Percentiles rank a stretch among this genome's conserved stretches.
Conservation (phyloP, 1,140 invertebrate species). For the Lanistes nyassanus region DNA sequence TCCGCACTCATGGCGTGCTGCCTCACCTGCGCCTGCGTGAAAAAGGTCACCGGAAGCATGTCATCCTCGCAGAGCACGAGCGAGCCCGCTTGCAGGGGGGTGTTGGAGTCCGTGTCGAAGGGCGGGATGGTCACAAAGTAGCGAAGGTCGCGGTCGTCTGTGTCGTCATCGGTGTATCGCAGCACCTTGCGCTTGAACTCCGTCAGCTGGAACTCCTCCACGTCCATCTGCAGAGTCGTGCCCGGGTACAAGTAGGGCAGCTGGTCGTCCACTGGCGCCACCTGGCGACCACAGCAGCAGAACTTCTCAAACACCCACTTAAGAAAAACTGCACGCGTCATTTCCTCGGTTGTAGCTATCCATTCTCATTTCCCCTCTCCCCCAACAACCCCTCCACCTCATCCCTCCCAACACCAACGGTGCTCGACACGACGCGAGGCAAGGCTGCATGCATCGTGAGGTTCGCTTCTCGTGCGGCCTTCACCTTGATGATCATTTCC, state of each 20-base stretch:
- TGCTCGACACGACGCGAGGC: too few relatives aligned
- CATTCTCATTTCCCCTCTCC: too few relatives aligned
- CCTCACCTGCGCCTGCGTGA: conserved; percentile 61
- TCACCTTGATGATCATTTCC: conserved; percentile 58
- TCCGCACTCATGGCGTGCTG: too few relatives aligned
- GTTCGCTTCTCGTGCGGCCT: neutral
- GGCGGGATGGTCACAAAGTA: conserved; percentile 57
- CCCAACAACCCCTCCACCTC: neutral
- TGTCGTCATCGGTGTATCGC: conserved; percentile 62
- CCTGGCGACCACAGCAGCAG: neutral
- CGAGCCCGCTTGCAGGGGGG: conserved; percentile 55
- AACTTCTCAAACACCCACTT: neutral
- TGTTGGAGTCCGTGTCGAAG: conserved; percentile 61
- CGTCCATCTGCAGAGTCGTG: conserved; percentile 59
- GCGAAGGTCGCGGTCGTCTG: conserved; percentile 56
- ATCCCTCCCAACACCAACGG: too few relatives aligned
- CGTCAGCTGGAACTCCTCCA: conserved; percentile 63
- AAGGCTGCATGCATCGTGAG: too few relatives aligned
- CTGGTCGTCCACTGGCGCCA: conserved; percentile 63
- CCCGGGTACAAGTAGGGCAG: conserved; percentile 61
- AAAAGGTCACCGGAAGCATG: conserved; percentile 47
- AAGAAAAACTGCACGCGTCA: too few relatives aligned
- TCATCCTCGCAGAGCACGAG: conserved; percentile 62
- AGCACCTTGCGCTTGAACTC: conserved; percentile 59
- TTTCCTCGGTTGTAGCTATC: too few relatives aligned